Conservation (phyloP, 92 coral and sea anemone genomes). For the Porites lobata region DNA sequence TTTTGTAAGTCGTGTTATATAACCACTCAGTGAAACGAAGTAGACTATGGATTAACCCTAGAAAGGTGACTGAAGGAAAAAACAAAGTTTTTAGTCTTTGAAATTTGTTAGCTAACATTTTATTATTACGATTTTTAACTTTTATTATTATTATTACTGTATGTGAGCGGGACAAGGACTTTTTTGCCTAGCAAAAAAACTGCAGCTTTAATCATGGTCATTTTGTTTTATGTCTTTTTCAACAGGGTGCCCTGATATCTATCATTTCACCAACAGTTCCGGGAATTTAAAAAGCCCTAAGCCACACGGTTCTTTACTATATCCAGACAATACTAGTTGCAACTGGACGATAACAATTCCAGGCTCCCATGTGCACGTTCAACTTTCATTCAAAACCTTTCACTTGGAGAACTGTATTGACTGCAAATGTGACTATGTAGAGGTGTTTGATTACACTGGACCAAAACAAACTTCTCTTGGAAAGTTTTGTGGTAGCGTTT, state of each 20-base stretch:
- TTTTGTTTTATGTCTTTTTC: neutral
- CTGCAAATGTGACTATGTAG: slow-evolving; percentile 75
- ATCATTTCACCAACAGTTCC: neutral
- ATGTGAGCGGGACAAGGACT: no score
- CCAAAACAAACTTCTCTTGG: slow-evolving; percentile 47
- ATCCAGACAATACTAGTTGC: slow-evolving; percentile 56
- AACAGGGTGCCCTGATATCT: slow-evolving; percentile 17
- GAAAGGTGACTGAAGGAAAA: no score
- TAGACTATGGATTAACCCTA: no score
- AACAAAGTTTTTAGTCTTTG: no score
- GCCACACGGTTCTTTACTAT: slow-evolving; percentile 13
- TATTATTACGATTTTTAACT: no score
- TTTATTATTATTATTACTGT: no score
- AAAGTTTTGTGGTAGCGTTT: slow-evolving; percentile 59
- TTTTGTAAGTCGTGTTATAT: no score
- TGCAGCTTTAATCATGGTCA: neutral
- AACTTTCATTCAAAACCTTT: slow-evolving; percentile 47
- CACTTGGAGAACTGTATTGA: slow-evolving; percentile 32
- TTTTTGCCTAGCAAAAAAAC: neutral
- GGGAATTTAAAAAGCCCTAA: slow-evolving; percentile 18
- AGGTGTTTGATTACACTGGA: slow-evolving; percentile 61
- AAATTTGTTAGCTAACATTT: no score
- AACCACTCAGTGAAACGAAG: no score
- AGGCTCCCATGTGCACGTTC: slow-evolving; percentile 25
- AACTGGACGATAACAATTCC: slow-evolving; percentile 56